Conservation (phyloP, 2,797 vertebrate species). For the Aplochiton taeniatus region DNA sequence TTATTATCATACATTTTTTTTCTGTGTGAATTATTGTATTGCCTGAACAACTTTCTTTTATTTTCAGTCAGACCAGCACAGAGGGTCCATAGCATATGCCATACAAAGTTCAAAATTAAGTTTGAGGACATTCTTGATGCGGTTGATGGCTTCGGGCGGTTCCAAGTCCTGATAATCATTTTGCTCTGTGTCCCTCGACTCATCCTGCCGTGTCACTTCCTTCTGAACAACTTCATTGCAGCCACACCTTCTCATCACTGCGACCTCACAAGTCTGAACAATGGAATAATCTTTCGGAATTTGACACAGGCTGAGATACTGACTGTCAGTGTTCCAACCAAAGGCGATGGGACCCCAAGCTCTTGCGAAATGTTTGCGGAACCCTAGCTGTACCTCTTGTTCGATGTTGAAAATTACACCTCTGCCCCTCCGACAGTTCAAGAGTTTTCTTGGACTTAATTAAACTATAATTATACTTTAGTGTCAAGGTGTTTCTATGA, state of each 20-base stretch:
- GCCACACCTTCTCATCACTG: conserved; percentile 80
- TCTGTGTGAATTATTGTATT: too few relatives aligned
- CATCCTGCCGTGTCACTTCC: conserved; percentile 81
- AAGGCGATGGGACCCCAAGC: conserved; percentile 63
- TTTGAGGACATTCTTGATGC: conserved; percentile 84
- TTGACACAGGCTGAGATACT: conserved; percentile 70
- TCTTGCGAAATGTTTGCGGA: conserved; percentile 81
- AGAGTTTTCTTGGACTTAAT: too few relatives aligned
- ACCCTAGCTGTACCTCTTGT: conserved; percentile 65
- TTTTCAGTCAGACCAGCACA: too few relatives aligned
- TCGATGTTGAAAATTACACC: conserved; percentile 42
- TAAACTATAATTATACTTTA: too few relatives aligned
- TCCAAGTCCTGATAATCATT: conserved; percentile 74
- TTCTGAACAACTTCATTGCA: conserved; percentile 84
- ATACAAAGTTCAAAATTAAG: conserved; percentile 67
- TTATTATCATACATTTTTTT: too few relatives aligned
- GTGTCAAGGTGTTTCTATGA: conserved; percentile 80
- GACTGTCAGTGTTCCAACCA: conserved; percentile 69
- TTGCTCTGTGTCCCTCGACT: conserved; percentile 73
- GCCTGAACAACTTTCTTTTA: too few relatives aligned
- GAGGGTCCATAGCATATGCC: too few relatives aligned
- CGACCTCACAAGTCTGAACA: conserved; percentile 58
- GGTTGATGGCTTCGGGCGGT: conserved; percentile 80
- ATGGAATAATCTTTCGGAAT: conserved; percentile 55
- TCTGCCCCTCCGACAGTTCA: conserved; percentile 33